Base-by-base conservation (phyloP, 2,888 invertebrate species). In the Mythimna pallens region DNA sequence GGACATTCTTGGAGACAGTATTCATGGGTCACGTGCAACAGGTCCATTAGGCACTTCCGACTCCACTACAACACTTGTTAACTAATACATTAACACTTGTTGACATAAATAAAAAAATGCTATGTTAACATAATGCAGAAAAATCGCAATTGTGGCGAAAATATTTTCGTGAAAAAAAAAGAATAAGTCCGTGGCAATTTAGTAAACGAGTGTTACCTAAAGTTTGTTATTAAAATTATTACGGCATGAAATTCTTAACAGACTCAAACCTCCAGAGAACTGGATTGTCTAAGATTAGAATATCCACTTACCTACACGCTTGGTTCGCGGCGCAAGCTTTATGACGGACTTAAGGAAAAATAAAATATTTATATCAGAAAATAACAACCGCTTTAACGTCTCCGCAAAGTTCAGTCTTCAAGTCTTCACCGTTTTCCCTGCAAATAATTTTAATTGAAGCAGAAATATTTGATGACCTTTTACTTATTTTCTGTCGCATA, bases 21-120 rank as follows among this genome's bases (percentile, higher is more conserved):
- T 84, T 88, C 89, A 92, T 93, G 91, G 91, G 88, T 92, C 89
- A 91, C 87, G 82, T 81, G 94, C 94, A 95, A 94, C 94, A 95
- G 90, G 94, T 93, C 90, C 91, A 94, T 94, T 94, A 94, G 84
- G 85, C 82, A 89, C 87, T 93, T 93, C 94, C 93, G 93, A 90
- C 92, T 91, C 80, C 83, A 80, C 74, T 78, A 80, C 85, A 83
- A 74, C 86, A 88, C 89, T 89, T 90, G 87, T 87, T 89, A 89
- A 88, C 87, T 73, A 84, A 79, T 82, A 87, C 87, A 88, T 79
- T 73, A 30, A 57, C 55, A 80, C 62, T 69, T 80, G 80, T 62
- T 68, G 64, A 73, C 43, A 72, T 54, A 22, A 52, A 62, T 57
- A 62, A 62, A 50, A 65, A 58, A 63, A 65, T 8, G 34, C n/a